Evolutionary conservation across 2,113 vertebrate species (phyloP), one percentile per base, ranked within the genome.

Genomic region (Empidonax traillii): DNA sequence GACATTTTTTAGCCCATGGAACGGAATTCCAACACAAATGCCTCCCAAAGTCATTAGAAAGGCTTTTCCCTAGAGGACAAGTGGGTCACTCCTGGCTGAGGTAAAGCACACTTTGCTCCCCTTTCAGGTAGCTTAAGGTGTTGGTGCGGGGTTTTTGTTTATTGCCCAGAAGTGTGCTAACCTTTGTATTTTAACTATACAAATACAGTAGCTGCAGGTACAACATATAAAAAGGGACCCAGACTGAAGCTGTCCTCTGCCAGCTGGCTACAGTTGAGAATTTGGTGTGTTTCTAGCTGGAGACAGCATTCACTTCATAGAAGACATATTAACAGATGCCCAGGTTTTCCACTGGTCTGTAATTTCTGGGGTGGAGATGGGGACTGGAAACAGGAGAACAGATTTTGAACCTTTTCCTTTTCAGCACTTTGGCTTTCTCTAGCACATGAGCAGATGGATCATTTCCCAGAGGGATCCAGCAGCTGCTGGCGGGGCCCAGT

Each of bases 381-480:
- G 30, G 49, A 89, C 4, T 75, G 77, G 77, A 92, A 91, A 6
- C 41, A 81, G 47, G 39, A 71, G 73, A 89, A 93, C 59, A 94
- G 80, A 92, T 84, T 95, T 84, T 75, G 65, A 87, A 68, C 69
- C 27, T 51, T 73, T 61, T 86, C 68, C 56, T 94, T 77, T 91
- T 68, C 84, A 89, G 85, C 51, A 62, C 74, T 89, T 41, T 83
- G 81, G 71, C 74, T 81, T 82, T 91, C 75, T 87, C 61, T 87
- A 87, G 80, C 67, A 90, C 25, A 71, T 17, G 73, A 97, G 86
- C 97, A 98, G 97, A 98, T 97, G 97, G 97, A 77, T 74, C 72
- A 80, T 96, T 84, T 97, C 96, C 93, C 86, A 86, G 82, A 97
- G 94, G 95, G 89, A 97, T 88, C 97, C 78, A 16, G 95, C 97